Percentiles rank a stretch among this genome's conserved stretches.
phyloP scores from a whole-genome alignment of 2,113 vertebrate genomes.

The Ceyx melanurus region DNA sequence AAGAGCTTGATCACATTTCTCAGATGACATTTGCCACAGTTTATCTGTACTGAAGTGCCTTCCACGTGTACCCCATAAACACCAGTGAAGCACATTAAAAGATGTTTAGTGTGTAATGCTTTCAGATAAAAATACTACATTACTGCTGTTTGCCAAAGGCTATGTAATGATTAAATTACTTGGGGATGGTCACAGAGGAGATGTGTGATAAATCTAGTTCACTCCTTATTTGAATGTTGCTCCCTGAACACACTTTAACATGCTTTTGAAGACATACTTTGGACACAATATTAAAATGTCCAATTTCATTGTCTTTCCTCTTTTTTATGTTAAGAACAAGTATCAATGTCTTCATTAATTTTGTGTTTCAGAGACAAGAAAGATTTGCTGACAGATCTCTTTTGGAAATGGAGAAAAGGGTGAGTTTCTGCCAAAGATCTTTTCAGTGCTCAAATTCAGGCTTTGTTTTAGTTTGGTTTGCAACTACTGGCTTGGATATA shows the following conservation, averaged over 20 bases:
- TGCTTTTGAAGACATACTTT: neutral
- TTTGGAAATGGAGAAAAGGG: constrained; percentile 99
- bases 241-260: neutral
- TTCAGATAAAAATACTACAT: neutral
- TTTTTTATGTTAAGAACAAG: neutral
- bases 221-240: neutral
- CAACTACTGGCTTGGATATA: neutral
- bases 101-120: neutral
- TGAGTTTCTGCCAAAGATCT: constrained; percentile 73
- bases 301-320: neutral
- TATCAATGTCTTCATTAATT: constrained; percentile 14
- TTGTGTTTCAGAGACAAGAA: constrained; percentile 91
- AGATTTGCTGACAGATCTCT: constrained; percentile 96
- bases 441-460: neutral
- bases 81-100: neutral
- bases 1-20: neutral
- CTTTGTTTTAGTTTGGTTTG: constrained; percentile 13
- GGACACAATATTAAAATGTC: neutral
- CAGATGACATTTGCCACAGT: neutral
- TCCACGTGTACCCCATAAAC: neutral
- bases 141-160: neutral
- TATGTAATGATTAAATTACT: neutral
- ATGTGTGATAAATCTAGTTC: neutral
- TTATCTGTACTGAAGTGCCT: neutral
- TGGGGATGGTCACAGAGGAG: neutral